A percentile compares a stretch with the other conserved stretches of the same genome.
phyloP scores from a whole-genome alignment of 1,140 invertebrate species.

The Apis cerana region DNA sequence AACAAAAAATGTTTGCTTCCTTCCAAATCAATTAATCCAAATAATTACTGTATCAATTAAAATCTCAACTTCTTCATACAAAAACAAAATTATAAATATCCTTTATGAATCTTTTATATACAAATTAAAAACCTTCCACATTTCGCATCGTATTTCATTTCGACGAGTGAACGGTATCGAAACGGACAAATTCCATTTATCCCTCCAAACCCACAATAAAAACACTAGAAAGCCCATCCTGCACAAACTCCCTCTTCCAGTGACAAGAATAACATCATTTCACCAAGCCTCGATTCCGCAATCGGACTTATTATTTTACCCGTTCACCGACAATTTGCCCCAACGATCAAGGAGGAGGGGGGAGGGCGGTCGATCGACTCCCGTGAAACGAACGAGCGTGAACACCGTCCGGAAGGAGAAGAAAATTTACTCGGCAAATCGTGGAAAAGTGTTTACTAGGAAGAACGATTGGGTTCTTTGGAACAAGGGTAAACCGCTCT shows the following conservation, averaged over 20 bases:
- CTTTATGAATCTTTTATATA: too few relatives aligned
- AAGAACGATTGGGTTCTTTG: conserved; percentile 5
- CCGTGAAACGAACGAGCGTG: neutral
- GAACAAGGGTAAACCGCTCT: neutral
- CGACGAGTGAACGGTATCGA: too few relatives aligned
- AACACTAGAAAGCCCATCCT: neutral
- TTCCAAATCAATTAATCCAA: too few relatives aligned
- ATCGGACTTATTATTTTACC: conserved; percentile 24
- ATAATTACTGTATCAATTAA: too few relatives aligned
- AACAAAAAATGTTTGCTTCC: too few relatives aligned
- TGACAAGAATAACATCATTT: conserved; percentile 1
- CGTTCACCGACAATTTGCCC: neutral
- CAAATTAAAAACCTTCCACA: too few relatives aligned
- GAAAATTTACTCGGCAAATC: conserved; percentile 15
- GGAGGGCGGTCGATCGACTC: neutral
- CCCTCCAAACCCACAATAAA: neutral
- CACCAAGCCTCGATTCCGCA: neutral
- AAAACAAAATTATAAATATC: too few relatives aligned
- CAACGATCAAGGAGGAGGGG: neutral
- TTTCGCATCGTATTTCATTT: too few relatives aligned
- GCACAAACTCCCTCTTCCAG: neutral
- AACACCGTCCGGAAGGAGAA: neutral
- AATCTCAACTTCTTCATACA: too few relatives aligned
- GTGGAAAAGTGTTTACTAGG: conserved; percentile 19
- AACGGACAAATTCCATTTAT: too few relatives aligned